Evolutionary conservation across 2,888 invertebrate species (phyloP).

Genomic region (Plagiodera versicolora): DNA sequence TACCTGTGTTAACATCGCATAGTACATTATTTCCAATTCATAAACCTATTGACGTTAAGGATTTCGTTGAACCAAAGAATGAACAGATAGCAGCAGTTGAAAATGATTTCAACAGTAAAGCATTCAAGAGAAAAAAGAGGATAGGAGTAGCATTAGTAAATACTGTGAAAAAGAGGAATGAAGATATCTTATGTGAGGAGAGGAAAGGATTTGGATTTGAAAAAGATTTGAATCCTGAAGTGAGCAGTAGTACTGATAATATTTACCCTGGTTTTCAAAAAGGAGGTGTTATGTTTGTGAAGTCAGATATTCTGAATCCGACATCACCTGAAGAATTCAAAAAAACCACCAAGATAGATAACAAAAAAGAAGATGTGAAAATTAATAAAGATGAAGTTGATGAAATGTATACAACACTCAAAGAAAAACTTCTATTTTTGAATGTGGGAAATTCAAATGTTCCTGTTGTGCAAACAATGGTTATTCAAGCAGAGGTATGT

Average conservation of each 20-base stretch:
- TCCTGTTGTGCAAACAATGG: slow-evolving; percentile 63
- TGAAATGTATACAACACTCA: slow-evolving; percentile 55
- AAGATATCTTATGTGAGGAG: slow-evolving; percentile 29
- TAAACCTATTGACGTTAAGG: slow-evolving; percentile 50
- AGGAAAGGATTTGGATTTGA: slow-evolving; percentile 43
- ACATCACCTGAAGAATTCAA: slow-evolving; percentile 14
- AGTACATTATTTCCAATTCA: slow-evolving; percentile 57
- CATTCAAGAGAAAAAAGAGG: slow-evolving; percentile 60
- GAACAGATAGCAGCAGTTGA: slow-evolving; percentile 16
- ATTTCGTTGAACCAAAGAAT: slow-evolving; percentile 37
- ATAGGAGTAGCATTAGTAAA: slow-evolving; percentile 58
- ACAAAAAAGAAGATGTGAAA: slow-evolving; percentile 22
- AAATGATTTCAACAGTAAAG: slow-evolving; percentile 52
- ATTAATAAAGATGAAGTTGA: slow-evolving; percentile 43
- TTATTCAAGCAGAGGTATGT: slow-evolving; percentile 63
- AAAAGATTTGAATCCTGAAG: slow-evolving; percentile 46
- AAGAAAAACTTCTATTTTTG: slow-evolving; percentile 62
- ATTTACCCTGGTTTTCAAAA: slow-evolving; percentile 49
- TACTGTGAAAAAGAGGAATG: slow-evolving; percentile 35
- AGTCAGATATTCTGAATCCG: slow-evolving; percentile 41
- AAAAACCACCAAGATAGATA: slow-evolving; percentile 24
- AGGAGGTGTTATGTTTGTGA: slow-evolving; percentile 50
- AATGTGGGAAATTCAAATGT: slow-evolving; percentile 60
- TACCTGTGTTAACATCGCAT: slow-evolving; percentile 36
- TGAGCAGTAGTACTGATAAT: slow-evolving; percentile 19